Evolutionary conservation across 2,797 vertebrate species (phyloP), one percentile per base, ranked within the genome.

Genomic region (Rhinoraja longicauda): DNA sequence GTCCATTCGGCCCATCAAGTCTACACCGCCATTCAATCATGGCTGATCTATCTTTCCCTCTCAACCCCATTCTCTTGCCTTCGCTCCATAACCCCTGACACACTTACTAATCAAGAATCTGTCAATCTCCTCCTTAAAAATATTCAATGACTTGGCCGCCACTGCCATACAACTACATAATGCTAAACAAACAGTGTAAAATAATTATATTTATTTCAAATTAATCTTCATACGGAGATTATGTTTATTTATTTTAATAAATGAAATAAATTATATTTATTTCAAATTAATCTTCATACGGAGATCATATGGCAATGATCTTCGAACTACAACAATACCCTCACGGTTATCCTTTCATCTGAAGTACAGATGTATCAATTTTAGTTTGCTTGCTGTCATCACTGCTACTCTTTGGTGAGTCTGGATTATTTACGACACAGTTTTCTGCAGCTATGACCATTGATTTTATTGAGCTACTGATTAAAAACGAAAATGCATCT

Each of bases 221-320:
- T 24, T 29, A 75, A 53, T 53, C 45, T 53, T 53, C 45, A 5
- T 53, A 53, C 5, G 45, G 45, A 53, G n/a, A n/a, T n/a, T n/a
- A n/a, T n/a, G n/a, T n/a, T n/a, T n/a, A n/a, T n/a, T n/a, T n/a
- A n/a, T n/a, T n/a, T n/a, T n/a, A n/a, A n/a, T n/a, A n/a, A n/a
- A n/a, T n/a, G n/a, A n/a, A n/a, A n/a, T n/a, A n/a, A 64, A 2
- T 64, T 13, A 64, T n/a, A n/a, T 32, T 72, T 32, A n/a, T 76
- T n/a, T 76, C 4, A 76, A 76, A 26, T 9, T 64, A 13, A n/a
- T 59, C 29, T 26, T 53, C n/a, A 1, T 1, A n/a, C 57, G 12
- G 29, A 84, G n/a, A n/a, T n/a, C n/a, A n/a, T n/a, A n/a, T 36
- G 84, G 62, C 84, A 88, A 88, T 88, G 57, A 86, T 62, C 57